These are phyloP conservation scores for Ormyrus pomaceus DNA, from an alignment of 2,888 invertebrate genomes.

Conservation along the genomic window DNA sequence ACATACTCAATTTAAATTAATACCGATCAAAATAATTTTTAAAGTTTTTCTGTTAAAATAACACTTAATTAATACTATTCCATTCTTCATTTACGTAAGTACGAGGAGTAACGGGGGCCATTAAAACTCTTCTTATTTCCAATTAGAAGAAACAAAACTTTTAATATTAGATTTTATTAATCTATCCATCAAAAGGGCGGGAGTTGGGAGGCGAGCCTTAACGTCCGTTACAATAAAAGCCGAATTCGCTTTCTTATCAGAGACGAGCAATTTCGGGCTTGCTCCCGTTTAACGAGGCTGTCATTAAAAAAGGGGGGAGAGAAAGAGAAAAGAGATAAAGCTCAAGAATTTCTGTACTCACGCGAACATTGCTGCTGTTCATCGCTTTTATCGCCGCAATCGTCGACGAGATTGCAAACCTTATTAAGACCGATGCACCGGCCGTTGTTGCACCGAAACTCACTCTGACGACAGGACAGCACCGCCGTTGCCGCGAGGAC, in stretches of 20 bases:
- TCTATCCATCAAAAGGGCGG: neutral
- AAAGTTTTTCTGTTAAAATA: too few species aligned
- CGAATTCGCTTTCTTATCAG: slow-evolving; percentile 16
- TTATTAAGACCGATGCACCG: slow-evolving; percentile 84
- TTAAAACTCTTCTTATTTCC: too few species aligned
- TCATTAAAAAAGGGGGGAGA: slow-evolving; percentile 13
- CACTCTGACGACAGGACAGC: slow-evolving; percentile 77
- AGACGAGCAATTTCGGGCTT: slow-evolving; percentile 18
- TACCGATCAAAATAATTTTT: too few species aligned
- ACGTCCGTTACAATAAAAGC: neutral
- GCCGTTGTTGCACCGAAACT: slow-evolving; percentile 77
- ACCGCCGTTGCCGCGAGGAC: slow-evolving; percentile 67
- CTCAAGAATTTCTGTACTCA: slow-evolving; percentile 77
- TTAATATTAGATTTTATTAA: slow-evolving; percentile 1
- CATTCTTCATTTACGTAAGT: too few species aligned
- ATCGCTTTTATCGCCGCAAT: slow-evolving; percentile 88
- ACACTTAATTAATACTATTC: too few species aligned
- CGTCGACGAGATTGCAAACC: slow-evolving; percentile 86
- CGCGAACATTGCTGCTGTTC: slow-evolving; percentile 86
- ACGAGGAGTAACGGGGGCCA: neutral
- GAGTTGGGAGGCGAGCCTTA: neutral
- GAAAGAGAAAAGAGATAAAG: neutral
- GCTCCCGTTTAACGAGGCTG: slow-evolving; percentile 3
- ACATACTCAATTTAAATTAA: neutral
- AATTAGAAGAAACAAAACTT: too few species aligned